These are phyloP conservation scores for Geophilus truncorum DNA, from an alignment of 2,888 invertebrate species.

Conservation along the genomic window DNA sequence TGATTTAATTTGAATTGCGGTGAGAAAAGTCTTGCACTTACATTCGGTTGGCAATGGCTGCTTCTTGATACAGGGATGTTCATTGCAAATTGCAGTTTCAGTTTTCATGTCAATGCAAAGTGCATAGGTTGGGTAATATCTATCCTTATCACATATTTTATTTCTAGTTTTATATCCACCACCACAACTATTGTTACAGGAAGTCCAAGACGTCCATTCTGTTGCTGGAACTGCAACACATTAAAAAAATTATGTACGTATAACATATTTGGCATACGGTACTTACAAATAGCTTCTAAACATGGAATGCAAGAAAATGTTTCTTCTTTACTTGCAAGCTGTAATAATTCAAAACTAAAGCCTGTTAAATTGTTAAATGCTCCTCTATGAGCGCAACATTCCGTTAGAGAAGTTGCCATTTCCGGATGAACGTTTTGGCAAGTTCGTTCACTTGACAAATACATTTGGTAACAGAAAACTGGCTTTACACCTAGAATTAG, in stretches of 20 bases:
- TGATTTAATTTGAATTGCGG: not conserved
- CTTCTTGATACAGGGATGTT: not conserved
- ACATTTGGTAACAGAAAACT: not conserved
- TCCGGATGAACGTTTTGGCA: not conserved
- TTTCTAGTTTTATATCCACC: not conserved
- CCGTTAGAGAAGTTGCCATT: not conserved
- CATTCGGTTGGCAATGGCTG: not conserved
- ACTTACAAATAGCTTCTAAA: not conserved
- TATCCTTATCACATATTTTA: not conserved
- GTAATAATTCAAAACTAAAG: not conserved
- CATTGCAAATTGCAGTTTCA: not conserved
- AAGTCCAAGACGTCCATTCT: not conserved
- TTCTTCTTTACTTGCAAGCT: not conserved
- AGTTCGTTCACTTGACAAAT: not conserved
- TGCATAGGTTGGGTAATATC: not conserved
- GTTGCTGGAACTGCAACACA: not conserved
- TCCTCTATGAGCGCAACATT: not conserved
- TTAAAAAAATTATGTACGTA: not conserved
- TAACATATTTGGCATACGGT: too few species aligned
- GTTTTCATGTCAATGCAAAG: not conserved
- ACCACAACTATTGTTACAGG: not conserved
- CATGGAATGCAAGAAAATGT: not conserved
- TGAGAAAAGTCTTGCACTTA: not conserved
- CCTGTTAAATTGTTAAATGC: not conserved
- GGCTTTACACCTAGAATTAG: not conserved